Percentiles rank a stretch among this genome's conserved stretches.
Conservation (phyloP, 2,113 vertebrate genomes). For the Callochromis pleurospilus region DNA sequence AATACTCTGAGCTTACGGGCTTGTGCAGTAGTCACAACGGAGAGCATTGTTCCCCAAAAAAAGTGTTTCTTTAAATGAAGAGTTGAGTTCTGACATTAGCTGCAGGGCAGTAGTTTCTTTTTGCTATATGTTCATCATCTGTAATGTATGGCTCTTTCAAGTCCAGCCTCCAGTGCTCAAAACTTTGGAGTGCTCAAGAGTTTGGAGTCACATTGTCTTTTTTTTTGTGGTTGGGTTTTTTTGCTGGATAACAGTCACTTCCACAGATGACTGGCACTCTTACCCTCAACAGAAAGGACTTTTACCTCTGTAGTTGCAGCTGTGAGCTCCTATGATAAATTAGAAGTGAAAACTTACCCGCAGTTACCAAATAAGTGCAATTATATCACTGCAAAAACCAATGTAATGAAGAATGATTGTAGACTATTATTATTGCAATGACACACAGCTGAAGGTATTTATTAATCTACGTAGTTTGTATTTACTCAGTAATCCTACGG, state of each 20-base stretch:
- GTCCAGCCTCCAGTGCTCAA: background rate
- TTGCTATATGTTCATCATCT: background rate
- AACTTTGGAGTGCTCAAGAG: background rate
- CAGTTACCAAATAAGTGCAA: conserved; percentile 8
- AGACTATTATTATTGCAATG: background rate
- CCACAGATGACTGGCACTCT: background rate
- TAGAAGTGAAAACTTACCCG: background rate
- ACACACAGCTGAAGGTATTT: conserved; percentile 32
- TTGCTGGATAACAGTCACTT: background rate
- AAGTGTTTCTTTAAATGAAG: background rate
- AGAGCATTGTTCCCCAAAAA: background rate
- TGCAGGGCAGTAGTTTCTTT: conserved; percentile 8
- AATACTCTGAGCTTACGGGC: background rate
- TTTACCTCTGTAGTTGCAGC: background rate
- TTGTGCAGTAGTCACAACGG: background rate
- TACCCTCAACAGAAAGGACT: background rate
- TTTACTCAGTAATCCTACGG: background rate
- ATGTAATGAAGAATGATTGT: conserved; percentile 36
- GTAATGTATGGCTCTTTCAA: background rate
- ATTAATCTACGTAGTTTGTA: conserved; percentile 19
- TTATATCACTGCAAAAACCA: conserved; percentile 2
- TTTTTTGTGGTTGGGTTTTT: background rate
- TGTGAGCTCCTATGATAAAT: background rate
- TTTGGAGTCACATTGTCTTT: background rate
- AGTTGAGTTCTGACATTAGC: background rate